Base-by-base conservation (phyloP, 2,888 invertebrate species). In the Folsomia candida region DNA sequence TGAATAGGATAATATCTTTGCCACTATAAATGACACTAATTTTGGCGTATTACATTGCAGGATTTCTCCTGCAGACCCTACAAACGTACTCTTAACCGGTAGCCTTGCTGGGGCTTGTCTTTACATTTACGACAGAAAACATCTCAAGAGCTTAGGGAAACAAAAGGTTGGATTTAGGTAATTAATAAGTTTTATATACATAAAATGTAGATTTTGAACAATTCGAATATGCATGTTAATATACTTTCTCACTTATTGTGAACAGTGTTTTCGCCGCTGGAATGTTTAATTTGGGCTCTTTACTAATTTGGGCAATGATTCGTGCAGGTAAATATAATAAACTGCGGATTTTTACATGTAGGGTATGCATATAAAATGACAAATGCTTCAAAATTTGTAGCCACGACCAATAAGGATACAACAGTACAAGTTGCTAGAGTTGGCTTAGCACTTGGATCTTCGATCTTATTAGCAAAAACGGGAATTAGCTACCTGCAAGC, bases 271-370 rank as follows among this genome's bases (percentile, higher is more conserved):
- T 74, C 51, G 71, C 74, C 6, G 68, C 75, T 29, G 73, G 74
- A 20, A 54, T 79, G 66, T 79, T 79, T 65, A 79, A 78, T 51
- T 59, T 78, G 27, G 79, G 79, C 3, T 78, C 77, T 6, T 54
- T 79, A 1, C 69, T 79, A 0, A 57, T 78, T 14, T 79, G 79
- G 79, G 79, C 79, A 9, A 75, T 79, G 68, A 73, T 76, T 27
- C 62, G 72, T 69, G 71, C 76, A 68, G 75, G 74, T 74, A 72
- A 20, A 27, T 58, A 25, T 58, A 24, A 18, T n/a, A 37, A n/a
- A n/a, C n/a, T n/a, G n/a, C n/a, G n/a, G n/a, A n/a, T n/a, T n/a
- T n/a, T n/a, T n/a, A n/a, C n/a, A n/a, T n/a, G n/a, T n/a, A n/a
- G n/a, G n/a, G n/a, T n/a, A n/a, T n/a, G n/a, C n/a, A n/a, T n/a